Evolutionary conservation across 1,140 invertebrate species (phyloP).

Genomic region (Bombus ignitus): DNA sequence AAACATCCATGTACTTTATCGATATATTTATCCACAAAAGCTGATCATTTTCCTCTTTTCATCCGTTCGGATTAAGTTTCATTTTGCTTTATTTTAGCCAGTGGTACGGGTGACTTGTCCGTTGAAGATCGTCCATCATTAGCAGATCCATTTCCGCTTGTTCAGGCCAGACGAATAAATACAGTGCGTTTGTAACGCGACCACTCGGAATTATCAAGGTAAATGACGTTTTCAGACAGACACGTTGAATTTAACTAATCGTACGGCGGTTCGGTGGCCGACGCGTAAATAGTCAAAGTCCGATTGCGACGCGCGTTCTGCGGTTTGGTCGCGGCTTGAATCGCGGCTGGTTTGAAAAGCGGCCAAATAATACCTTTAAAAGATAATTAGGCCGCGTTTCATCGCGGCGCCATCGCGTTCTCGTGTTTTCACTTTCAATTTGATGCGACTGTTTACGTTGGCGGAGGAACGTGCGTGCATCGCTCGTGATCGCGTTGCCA

Average conservation of each 20-base stretch:
- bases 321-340: neutral
- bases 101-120: too few relatives aligned
- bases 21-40: too few relatives aligned
- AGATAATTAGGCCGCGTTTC: constrained; percentile 5
- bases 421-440: constrained; percentile 17
- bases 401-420: neutral
- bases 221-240: constrained; percentile 43
- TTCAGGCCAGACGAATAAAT: neutral
- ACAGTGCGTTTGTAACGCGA: neutral
- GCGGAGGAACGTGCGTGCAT: neutral
- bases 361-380: constrained; percentile 6
- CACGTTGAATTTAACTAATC: constrained; percentile 39
- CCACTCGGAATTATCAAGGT: constrained; percentile 47
- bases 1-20: too few relatives aligned
- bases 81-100: too few relatives aligned
- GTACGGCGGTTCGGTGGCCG: neutral
- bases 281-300: constrained; percentile 38
- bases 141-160: neutral
- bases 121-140: too few relatives aligned
- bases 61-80: too few relatives aligned
- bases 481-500: neutral
- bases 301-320: constrained; percentile 7
- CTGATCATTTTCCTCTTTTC: too few relatives aligned
- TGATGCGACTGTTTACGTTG: neutral
- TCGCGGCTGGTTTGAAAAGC: neutral